Conservation (phyloP, 2,113 vertebrate species). For the Tragelaphus buxtoni region DNA sequence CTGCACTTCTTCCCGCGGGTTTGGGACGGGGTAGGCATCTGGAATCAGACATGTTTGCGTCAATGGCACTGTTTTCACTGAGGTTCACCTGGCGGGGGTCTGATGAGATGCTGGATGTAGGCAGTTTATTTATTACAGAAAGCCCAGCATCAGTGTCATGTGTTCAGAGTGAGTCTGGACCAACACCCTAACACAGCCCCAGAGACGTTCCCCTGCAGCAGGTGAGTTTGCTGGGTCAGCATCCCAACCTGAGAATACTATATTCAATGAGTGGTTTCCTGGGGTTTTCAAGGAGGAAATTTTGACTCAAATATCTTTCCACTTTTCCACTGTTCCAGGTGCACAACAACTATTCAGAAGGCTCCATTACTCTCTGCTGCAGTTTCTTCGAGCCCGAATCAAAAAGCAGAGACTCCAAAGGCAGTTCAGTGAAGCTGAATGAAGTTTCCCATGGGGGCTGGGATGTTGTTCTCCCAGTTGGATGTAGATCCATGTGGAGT, state of each 20-base stretch:
- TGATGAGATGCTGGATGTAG: too few relatives aligned
- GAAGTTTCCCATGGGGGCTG: neutral
- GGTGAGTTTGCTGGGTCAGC: too few relatives aligned
- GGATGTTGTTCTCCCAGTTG: accelerated
- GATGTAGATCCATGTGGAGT: neutral
- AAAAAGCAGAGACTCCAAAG: neutral
- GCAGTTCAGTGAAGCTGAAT: neutral
- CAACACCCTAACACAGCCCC: neutral
- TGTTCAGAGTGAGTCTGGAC: conserved; percentile 3
- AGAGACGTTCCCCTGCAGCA: accelerated
- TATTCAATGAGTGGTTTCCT: neutral
- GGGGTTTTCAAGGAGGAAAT: neutral
- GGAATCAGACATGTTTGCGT: accelerated
- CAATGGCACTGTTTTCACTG: neutral
- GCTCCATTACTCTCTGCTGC: neutral
- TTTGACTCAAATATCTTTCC: neutral
- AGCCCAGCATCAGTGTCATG: neutral
- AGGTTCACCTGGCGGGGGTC: neutral
- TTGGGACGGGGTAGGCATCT: accelerated
- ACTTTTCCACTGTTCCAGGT: neutral
- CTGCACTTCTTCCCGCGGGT: accelerated
- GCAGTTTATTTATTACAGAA: neutral
- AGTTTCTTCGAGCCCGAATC: neutral
- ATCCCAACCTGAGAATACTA: neutral
- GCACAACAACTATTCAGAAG: neutral